phyloP scores from a whole-genome alignment of 2,797 vertebrate genomes.

The Phalanger gymnotis region DNA sequence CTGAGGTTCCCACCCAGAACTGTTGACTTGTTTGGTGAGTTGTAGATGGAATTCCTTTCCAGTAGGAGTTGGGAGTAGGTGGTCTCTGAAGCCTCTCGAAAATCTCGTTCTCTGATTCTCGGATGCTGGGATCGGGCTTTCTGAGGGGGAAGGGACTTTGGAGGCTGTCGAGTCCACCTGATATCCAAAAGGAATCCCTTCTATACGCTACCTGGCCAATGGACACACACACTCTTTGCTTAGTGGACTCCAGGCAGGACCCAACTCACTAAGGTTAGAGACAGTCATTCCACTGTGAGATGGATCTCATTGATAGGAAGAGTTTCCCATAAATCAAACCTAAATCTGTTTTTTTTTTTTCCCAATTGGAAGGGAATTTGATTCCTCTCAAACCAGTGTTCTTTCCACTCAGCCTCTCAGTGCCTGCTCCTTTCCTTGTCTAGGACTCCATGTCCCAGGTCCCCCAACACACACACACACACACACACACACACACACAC shows the following conservation, averaged over 20 bases:
- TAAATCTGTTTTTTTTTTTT: neutral
- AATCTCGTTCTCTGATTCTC: neutral
- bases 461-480: neutral
- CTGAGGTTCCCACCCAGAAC: neutral
- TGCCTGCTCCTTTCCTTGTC: neutral
- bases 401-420: neutral
- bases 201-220: no score
- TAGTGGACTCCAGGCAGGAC: neutral
- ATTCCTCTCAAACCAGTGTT: neutral
- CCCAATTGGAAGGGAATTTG: neutral
- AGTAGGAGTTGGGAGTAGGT: neutral
- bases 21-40: neutral
- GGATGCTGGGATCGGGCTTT: neutral
- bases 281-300: neutral
- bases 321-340: neutral
- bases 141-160: neutral
- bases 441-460: neutral
- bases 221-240: neutral
- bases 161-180: neutral
- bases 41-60: neutral
- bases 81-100: neutral
- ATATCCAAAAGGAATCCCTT: neutral
- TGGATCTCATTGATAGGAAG: no score
- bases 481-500: no score
- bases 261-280: neutral